A percentile compares a stretch with the other conserved stretches of the same genome.
phyloP scores from a whole-genome alignment of 2,113 vertebrate genomes.

The Menura novaehollandiae region DNA sequence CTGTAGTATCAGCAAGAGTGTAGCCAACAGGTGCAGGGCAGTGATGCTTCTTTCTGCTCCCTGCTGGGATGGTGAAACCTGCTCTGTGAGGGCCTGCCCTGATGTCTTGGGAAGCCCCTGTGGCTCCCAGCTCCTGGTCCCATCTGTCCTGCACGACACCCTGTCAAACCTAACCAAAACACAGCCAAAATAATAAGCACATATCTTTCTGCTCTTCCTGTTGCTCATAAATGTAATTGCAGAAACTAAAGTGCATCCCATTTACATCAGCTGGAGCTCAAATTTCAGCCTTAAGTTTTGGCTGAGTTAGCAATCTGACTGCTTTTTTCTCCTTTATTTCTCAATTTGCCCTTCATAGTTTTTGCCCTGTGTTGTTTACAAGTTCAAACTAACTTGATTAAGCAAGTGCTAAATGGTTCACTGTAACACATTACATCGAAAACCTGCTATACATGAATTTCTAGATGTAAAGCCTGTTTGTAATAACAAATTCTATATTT shows the following conservation, averaged over 20 bases:
- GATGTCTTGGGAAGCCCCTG: background rate
- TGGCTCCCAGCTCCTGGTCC: background rate
- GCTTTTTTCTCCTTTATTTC: background rate
- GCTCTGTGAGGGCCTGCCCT: background rate
- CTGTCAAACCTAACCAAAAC: background rate
- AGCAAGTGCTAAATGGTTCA: background rate
- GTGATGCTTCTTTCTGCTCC: background rate
- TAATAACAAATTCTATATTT: background rate
- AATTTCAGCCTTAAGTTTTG: background rate
- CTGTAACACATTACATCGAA: background rate
- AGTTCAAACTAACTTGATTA: background rate
- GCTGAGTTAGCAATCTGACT: background rate
- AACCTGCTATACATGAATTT: background rate
- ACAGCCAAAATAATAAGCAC: background rate
- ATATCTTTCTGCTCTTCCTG: background rate
- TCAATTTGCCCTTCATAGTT: background rate
- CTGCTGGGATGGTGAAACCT: background rate
- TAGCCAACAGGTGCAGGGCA: background rate
- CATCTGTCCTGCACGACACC: background rate
- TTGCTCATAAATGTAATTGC: background rate
- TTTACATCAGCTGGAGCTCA: background rate
- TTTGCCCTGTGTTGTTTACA: background rate
- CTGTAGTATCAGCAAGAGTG: background rate
- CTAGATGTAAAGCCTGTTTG: background rate
- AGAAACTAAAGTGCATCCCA: background rate